These are phyloP conservation scores for Octopus sinensis DNA, from an alignment of 1,140 invertebrate genomes.

Conservation along the genomic window DNA sequence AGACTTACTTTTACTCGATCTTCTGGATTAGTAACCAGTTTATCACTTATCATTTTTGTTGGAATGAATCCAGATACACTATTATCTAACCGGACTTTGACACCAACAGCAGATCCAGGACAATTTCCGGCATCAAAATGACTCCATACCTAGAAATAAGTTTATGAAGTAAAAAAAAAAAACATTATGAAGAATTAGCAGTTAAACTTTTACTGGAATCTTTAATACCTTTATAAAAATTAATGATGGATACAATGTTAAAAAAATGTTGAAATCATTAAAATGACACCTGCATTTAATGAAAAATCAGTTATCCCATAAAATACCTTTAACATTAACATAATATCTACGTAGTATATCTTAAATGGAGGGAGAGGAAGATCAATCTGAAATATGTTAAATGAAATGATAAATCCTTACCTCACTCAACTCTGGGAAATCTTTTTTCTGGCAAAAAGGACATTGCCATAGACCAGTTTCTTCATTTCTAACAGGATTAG, in stretches of 20 bases:
- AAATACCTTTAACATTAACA: too few relatives aligned
- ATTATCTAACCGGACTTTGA: constrained; percentile 87
- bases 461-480: constrained; percentile 95
- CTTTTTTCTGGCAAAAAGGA: constrained; percentile 92
- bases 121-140: constrained; percentile 95
- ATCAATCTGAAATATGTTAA: background rate
- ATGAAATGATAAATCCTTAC: constrained; percentile 52
- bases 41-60: constrained; percentile 92
- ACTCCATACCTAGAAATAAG: constrained; percentile 75
- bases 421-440: constrained; percentile 91
- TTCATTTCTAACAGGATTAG: constrained; percentile 89
- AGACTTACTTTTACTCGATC: constrained; percentile 73
- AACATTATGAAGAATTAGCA: background rate
- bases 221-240: too few relatives aligned
- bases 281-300: too few relatives aligned
- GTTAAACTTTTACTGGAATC: too few relatives aligned
- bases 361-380: too few relatives aligned
- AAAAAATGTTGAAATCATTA: too few relatives aligned
- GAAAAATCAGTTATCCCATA: too few relatives aligned
- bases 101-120: constrained; percentile 90
- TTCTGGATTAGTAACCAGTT: constrained; percentile 86
- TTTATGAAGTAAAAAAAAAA: background rate
- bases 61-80: constrained; percentile 91
- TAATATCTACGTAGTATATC: too few relatives aligned
- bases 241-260: too few relatives aligned